Evolutionary conservation across 2,888 invertebrate species (phyloP), one percentile per base, ranked within the genome.

Genomic region (Calameuta filiformis): DNA sequence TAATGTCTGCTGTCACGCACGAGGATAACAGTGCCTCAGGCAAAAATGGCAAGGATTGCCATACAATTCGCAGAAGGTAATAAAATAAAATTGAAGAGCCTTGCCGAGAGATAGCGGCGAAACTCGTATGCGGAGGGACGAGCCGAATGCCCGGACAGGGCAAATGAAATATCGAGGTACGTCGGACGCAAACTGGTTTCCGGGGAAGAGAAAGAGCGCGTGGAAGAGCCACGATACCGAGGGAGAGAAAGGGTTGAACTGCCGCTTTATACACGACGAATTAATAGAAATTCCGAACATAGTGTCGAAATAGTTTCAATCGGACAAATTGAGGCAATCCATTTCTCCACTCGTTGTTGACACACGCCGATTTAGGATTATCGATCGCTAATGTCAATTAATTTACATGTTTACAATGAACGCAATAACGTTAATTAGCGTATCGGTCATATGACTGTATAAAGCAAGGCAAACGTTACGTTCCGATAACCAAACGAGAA

Each of bases 321-420:
- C 86, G 85, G 85, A 87, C 88, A 88, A 89, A 89, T 88, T 87
- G 89, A 87, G 84, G 87, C 86, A 85, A 89, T 89, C 83, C 85
- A 87, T 89, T 89, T 87, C 82, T 87, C 82, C 85, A 80, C 81
- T 84, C 77, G 79, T 83, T 83, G 82, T 82, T 81, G 82, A 85
- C 79, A 69, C 75, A 75, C 73, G 74, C 80, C 81, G 81, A 85
- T 84, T 83, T 80, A 75, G 76, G 77, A 78, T 76, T 78, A 73
- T 77, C 79, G 71, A 76, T 80, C 73, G 77, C 78, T 85, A 85
- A 87, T 87, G 83, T 84, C 81, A 75, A 81, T 84, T 85, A 78
- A 85, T 84, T 83, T 81, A 77, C 79, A 68, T 74, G 73, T 69
- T 69, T 75, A 75, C 75, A 78, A 69, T 40, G 33, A 40, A 69